Evolutionary conservation across 2,113 vertebrate species (phyloP), one percentile per base, ranked within the genome.

Genomic region (Bostrychus sinensis): DNA sequence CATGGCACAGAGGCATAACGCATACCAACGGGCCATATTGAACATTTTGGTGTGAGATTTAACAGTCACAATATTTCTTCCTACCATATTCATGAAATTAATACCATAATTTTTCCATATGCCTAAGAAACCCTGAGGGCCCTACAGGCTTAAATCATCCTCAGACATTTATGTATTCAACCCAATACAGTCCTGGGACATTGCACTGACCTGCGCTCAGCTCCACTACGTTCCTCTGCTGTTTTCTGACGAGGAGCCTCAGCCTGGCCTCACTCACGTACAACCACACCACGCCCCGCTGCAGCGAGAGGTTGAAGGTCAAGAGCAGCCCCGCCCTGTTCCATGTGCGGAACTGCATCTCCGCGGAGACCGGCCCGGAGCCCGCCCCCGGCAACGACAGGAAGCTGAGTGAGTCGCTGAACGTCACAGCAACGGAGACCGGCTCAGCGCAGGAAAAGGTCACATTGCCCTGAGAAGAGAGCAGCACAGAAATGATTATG

Each of bases 261-360:
- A 95, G 83, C 79, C 90, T 93, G 7, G 93, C 93, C 54, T 96
- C 92, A 11, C 82, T 93, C 54, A 98, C 91, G 84, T 93, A 91
- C 50, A 98, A 83, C 72, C 93, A 87, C 50, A 95, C 82, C 19
- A 75, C 66, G 16, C 90, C 90, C 0, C 89, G 87, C 64, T 87
- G 66, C n/a, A 84, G 75, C 0, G 82, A 88, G 3, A 94, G 86
- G 82, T 92, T 92, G 66, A 82, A 92, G 76, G 91, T 94, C 50
- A 97, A 75, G 0, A 99, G 86, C 51, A 96, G 91, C n/a, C 96
- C 97, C 0, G 80, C 93, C 43, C 89, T 91, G 84, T 98, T 97
- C 97, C 97, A 99, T 0, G 96, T 98, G 41, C 95, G 92, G 84
- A 98, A 96, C 54, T 98, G 93, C 79, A 99, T 93, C 34, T 70